Percentiles rank a stretch among this genome's conserved stretches.
These are phyloP conservation scores for Pseudomyrmex sp. DNA, from an alignment of 1,140 invertebrate genomes.

Conservation along the genomic window DNA sequence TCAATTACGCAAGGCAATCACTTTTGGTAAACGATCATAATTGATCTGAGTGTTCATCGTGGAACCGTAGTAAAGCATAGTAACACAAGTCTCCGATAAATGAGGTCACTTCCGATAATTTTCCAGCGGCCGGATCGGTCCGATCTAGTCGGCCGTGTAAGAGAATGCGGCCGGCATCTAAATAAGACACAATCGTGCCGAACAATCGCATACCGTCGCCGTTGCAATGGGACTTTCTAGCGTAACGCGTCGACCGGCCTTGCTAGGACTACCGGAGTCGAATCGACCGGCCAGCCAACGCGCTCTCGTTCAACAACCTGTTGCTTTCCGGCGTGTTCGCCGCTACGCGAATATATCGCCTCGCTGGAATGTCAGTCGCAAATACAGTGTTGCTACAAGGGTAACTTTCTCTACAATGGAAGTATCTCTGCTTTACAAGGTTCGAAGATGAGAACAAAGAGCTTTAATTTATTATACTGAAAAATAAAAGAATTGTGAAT, in stretches of 20 bases:
- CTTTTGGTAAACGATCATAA: background rate
- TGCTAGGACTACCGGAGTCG: slow-evolving; percentile 69
- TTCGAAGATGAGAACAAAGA: background rate
- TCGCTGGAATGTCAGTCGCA: slow-evolving; percentile 37
- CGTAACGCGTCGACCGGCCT: slow-evolving; percentile 65
- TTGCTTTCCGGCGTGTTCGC: slow-evolving; percentile 61
- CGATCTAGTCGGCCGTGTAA: slow-evolving; percentile 5
- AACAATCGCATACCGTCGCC: slow-evolving; percentile 73
- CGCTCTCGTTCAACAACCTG: slow-evolving; percentile 70
- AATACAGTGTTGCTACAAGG: slow-evolving; percentile 3
- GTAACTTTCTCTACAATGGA: slow-evolving; percentile 11
- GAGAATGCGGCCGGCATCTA: slow-evolving; percentile 71
- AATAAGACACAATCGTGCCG: slow-evolving; percentile 74
- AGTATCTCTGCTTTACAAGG: background rate
- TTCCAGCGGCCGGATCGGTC: slow-evolving; percentile 33
- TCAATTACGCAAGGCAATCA: background rate
- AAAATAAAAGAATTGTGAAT: background rate
- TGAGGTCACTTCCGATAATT: slow-evolving; percentile 44
- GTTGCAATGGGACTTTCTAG: slow-evolving; percentile 70
- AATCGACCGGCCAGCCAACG: slow-evolving; percentile 43
- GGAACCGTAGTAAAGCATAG: background rate
- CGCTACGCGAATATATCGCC: slow-evolving; percentile 35
- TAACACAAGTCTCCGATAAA: slow-evolving; percentile 6
- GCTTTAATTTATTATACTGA: background rate
- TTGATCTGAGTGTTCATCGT: background rate